Evolutionary conservation across 2,888 invertebrate species (phyloP), one percentile per base, ranked within the genome.

Genomic region (Leptinotarsa juncta): DNA sequence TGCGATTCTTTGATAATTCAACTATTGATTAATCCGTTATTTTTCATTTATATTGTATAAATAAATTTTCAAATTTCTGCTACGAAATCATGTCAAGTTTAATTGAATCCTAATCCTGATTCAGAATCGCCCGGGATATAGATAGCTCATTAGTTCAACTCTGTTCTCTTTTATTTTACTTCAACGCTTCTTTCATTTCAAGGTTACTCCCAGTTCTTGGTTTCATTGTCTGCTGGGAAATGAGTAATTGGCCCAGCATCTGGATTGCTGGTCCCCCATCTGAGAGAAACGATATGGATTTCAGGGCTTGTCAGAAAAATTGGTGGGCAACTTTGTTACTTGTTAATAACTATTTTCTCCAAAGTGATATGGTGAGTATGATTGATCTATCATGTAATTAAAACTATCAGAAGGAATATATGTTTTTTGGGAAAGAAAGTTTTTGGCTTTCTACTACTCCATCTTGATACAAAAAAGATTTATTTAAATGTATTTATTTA

Each of bases 291-390:
- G 62, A 62, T 16, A 26, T 62, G 62, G 62, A 62, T 32, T 62
- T 32, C 62, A 62, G 32, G 32, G 62, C 62, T 3, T 62, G 62
- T 10, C 62, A 62, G 32, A 62, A 62, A 32, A 62, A 62, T n/a
- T 62, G 62, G 62, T 62, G 62, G 62, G 62, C 62, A 26, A 62
- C 62, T 26, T 12, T 62, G 62, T 62, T 62, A 42, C 32, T 62
- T 5, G 62, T 62, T n/a, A 62, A 42, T 32, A 62, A 62, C 7
- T 42, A 32, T 7, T 12, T 62, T 42, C 62, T 42, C 2, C 32
- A 32, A 62, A 32, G 32, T 16, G 62, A 62, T 32, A 62, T 14
- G n/a, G 62, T 62, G 32, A 62, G 32, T 62, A 42, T 60, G 16
- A 32, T 32, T 10, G 2, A 51, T 16, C 3, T 14, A 15, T 16